phyloP scores from a whole-genome alignment of 53 echinoderm and acorn worm species.

The Patiria pectinifera region DNA sequence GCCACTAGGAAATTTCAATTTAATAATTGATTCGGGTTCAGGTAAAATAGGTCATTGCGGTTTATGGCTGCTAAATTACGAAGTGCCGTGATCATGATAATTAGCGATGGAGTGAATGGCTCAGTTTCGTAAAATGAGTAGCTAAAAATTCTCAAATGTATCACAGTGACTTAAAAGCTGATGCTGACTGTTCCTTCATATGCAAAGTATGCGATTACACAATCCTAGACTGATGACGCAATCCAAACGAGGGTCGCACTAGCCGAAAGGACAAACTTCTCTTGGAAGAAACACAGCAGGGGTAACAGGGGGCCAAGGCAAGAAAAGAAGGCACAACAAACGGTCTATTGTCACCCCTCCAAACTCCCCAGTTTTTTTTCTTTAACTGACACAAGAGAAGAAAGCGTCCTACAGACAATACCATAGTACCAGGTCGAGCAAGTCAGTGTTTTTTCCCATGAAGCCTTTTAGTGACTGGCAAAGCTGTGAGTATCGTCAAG shows the following conservation, averaged over 20 bases:
- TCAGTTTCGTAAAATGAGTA: no score
- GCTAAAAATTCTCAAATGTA: no score
- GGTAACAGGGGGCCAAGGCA: neutral
- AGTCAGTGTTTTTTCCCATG: neutral
- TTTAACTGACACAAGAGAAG: neutral
- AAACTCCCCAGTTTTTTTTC: neutral
- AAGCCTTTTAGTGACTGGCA: neutral
- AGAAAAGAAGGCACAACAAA: neutral
- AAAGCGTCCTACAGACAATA: neutral
- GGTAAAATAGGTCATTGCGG: no score
- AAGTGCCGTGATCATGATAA: no score
- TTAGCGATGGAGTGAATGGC: no score
- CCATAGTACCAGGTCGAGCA: neutral
- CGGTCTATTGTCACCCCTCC: neutral
- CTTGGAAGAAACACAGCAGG: neutral
- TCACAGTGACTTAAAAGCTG: no score
- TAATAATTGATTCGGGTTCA: no score
- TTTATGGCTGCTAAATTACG: no score
- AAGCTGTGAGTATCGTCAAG: neutral
- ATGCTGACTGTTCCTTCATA: no score
- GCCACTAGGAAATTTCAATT: no score
- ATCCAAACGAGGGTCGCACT: neutral
- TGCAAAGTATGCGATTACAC: no score
- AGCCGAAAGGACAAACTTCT: neutral
- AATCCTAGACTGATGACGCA: neutral